These are phyloP conservation scores for Pseudochromis fuscus DNA, from an alignment of 2,797 vertebrate species.

Conservation along the genomic window DNA sequence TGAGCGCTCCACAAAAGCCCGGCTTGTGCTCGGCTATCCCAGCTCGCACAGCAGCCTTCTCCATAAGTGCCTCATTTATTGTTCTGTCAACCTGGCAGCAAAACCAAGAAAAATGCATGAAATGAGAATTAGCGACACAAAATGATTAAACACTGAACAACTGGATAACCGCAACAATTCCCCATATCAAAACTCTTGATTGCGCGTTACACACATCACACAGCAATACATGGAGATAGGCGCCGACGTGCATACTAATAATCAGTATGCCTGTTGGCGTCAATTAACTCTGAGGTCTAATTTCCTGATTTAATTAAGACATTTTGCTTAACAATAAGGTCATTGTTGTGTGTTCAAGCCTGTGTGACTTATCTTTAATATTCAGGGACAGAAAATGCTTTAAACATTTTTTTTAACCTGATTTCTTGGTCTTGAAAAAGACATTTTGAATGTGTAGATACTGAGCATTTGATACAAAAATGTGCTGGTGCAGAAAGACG, in stretches of 20 bases:
- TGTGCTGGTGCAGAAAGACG: no score
- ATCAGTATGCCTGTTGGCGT: background rate
- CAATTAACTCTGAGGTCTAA: background rate
- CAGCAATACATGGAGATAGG: background rate
- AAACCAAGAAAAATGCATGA: slow-evolving; percentile 32
- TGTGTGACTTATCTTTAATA: background rate
- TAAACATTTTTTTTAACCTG: background rate
- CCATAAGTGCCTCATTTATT: slow-evolving; percentile 40
- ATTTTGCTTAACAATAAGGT: slow-evolving; percentile 50
- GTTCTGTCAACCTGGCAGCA: slow-evolving; percentile 45
- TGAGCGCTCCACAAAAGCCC: slow-evolving; percentile 48
- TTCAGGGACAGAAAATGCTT: background rate
- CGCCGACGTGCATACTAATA: slow-evolving; percentile 14
- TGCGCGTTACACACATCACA: background rate
- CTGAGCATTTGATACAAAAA: no score
- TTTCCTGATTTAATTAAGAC: slow-evolving; percentile 24
- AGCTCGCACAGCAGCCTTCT: slow-evolving; percentile 43
- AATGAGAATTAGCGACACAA: slow-evolving; percentile 16
- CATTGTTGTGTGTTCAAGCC: background rate
- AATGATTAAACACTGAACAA: slow-evolving; percentile 22
- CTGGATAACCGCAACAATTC: background rate
- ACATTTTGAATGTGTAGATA: background rate
- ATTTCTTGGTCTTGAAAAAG: background rate
- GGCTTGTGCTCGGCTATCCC: slow-evolving; percentile 47
- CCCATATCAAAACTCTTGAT: background rate